A percentile compares a stretch with the other conserved stretches of the same genome.
Evolutionary conservation across 2,113 vertebrate species (phyloP).

Genomic region (Cromileptes altivelis): DNA sequence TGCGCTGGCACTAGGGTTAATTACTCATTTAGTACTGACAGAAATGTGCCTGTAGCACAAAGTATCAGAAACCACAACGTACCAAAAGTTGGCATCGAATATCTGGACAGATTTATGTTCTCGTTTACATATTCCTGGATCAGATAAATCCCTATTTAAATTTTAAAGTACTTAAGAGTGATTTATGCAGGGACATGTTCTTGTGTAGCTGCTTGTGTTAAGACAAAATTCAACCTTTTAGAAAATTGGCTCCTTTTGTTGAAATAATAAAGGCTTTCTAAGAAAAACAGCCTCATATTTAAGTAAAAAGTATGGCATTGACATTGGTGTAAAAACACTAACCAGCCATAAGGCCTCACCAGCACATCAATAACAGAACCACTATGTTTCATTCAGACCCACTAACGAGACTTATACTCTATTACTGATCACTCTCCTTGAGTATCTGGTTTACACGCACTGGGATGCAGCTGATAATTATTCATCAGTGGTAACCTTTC

Average conservation of each 20-base stretch:
- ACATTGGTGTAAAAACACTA: background rate
- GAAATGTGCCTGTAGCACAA: constrained; percentile 2
- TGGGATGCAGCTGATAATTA: constrained; percentile 48
- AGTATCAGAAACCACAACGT: background rate
- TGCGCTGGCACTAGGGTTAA: background rate
- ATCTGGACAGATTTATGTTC: background rate
- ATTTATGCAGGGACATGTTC: background rate
- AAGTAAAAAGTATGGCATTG: background rate
- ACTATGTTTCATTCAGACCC: constrained; percentile 11
- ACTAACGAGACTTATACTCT: constrained; percentile 1
- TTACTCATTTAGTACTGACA: background rate
- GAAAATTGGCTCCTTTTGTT: background rate
- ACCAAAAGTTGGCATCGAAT: background rate
- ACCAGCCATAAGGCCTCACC: background rate
- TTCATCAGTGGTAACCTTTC: constrained; percentile 54
- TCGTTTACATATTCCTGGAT: background rate
- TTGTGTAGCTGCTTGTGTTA: background rate
- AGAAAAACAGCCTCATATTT: background rate
- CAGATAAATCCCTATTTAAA: background rate
- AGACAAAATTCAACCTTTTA: background rate
- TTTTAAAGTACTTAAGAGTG: background rate
- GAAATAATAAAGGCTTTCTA: background rate
- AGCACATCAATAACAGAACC: constrained; percentile 4
- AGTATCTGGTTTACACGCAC: constrained; percentile 10
- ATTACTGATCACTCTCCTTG: constrained; percentile 19